Base-by-base conservation (phyloP, 2,113 vertebrate genomes). In the Picathartes gymnocephalus region DNA sequence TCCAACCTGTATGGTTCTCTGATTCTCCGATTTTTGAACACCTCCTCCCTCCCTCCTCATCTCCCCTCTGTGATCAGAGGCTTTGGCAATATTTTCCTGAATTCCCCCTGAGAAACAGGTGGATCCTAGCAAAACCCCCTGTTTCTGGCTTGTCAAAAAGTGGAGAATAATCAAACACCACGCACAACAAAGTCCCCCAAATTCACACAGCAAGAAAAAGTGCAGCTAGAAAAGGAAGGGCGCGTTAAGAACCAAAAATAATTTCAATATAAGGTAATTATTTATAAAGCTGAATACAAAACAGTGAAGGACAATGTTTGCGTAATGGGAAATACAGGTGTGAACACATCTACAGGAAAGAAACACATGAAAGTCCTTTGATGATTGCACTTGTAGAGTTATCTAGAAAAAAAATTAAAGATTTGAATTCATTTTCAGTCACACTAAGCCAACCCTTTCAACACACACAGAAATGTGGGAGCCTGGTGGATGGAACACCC, bases 401-500 rank as follows among this genome's bases (percentile, higher is more conserved):
- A 31, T 4, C 42, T 22, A 39, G 25, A 39, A 70, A 30, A 45
- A 51, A 1, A 42, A 0, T 1, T 2, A 11, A 64, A 48, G 3
- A 39, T 81, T 62, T 33, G 7, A 7, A 51, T 7, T 72, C 15
- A 3, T 12, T 51, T 88, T 57, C 4, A 53, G 39, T n/a, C 23
- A 24, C 20, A 2, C 19, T 25, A 48, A 79, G 25, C 5, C 18
- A 79, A 20, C 3, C 10, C 15, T 47, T 60, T 44, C 30, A 45
- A 33, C 40, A 15, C 0, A 30, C 57, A 39, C 8, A 74, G 35
- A 20, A 74, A 68, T 3, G 4, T 3, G 10, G 2, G 19, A 30
- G 10, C 42, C 47, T 28, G 15, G 19, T 48, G 64, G 37, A 28
- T 13, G 50, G 54, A 79, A 79, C 4, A 2, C 4, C 37, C 53